Conservation (phyloP, 1,140 invertebrate genomes). For the Nebria ingens region DNA sequence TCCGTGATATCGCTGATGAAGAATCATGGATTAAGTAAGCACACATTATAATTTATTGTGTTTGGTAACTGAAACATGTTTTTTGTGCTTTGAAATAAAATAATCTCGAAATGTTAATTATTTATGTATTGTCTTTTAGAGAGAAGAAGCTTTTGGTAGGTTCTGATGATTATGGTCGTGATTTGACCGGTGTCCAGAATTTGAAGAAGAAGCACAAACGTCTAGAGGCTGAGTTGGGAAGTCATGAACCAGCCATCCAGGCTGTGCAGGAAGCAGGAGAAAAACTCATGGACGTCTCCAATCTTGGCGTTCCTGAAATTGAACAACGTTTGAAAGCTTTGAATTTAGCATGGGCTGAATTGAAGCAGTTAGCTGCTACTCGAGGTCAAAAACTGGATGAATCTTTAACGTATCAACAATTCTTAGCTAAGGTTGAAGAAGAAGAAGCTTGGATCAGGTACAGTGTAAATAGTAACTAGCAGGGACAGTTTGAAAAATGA, state of each 20-base stretch:
- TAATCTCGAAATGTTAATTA: no score
- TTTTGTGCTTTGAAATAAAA: slow-evolving; percentile 9
- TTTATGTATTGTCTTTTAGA: slow-evolving; percentile 33
- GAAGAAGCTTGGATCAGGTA: slow-evolving; percentile 95
- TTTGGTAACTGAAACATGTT: neutral
- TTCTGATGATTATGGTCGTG: slow-evolving; percentile 96
- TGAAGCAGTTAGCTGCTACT: slow-evolving; percentile 78
- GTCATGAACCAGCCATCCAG: slow-evolving; percentile 95
- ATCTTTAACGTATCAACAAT: slow-evolving; percentile 89
- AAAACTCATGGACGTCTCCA: slow-evolving; percentile 94
- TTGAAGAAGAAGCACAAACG: slow-evolving; percentile 97
- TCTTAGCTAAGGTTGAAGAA: slow-evolving; percentile 96
- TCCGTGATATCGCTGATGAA: slow-evolving; percentile 98
- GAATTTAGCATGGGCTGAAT: slow-evolving; percentile 81
- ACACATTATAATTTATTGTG: no score
- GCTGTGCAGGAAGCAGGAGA: slow-evolving; percentile 94
- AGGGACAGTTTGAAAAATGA: neutral
- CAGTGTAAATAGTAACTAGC: neutral
- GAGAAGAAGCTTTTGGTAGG: slow-evolving; percentile 97
- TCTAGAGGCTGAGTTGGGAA: slow-evolving; percentile 88
- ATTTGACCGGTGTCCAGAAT: slow-evolving; percentile 96
- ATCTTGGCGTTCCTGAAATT: slow-evolving; percentile 92
- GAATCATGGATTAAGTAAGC: slow-evolving; percentile 97
- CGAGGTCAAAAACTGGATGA: slow-evolving; percentile 90
- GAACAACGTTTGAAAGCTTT: slow-evolving; percentile 76